These are phyloP conservation scores for Vanessa cardui DNA, from an alignment of 2,888 invertebrate genomes.

Conservation along the genomic window DNA sequence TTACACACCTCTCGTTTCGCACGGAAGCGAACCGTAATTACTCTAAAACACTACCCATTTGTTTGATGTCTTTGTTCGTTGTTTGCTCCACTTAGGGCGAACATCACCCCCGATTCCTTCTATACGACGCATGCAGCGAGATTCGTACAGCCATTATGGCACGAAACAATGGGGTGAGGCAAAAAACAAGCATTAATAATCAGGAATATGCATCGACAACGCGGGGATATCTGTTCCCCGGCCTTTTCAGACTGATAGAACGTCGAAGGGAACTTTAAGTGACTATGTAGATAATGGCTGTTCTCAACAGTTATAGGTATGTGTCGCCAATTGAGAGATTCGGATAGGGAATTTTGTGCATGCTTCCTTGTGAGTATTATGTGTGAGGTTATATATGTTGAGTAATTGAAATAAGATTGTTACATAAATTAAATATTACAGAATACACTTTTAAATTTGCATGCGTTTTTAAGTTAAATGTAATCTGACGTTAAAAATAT, in stretches of 20 bases:
- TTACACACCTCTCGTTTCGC: constrained; percentile 77
- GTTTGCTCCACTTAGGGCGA: constrained; percentile 81
- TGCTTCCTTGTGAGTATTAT: constrained; percentile 23
- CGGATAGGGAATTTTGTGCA: constrained; percentile 15
- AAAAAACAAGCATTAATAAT: constrained; percentile 82
- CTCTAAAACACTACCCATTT: constrained; percentile 83
- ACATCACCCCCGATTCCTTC: constrained; percentile 76
- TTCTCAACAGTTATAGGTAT: constrained; percentile 34
- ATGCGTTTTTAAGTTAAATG: no score
- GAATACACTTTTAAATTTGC: no score
- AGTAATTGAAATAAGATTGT: no score
- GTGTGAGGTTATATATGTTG: background rate
- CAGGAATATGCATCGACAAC: constrained; percentile 78
- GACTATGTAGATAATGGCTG: constrained; percentile 61
- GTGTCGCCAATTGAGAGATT: constrained; percentile 35
- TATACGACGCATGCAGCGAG: constrained; percentile 73
- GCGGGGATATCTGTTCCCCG: constrained; percentile 53
- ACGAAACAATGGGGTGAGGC: constrained; percentile 74
- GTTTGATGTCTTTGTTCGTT: constrained; percentile 83
- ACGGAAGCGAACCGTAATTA: constrained; percentile 81
- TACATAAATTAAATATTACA: no score
- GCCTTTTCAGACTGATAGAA: constrained; percentile 63
- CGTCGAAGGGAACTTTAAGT: constrained; percentile 65
- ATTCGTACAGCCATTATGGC: constrained; percentile 72
- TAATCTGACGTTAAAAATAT: no score